phyloP scores from a whole-genome alignment of 1,140 invertebrate genomes.

The Hycleus phaleratus region DNA sequence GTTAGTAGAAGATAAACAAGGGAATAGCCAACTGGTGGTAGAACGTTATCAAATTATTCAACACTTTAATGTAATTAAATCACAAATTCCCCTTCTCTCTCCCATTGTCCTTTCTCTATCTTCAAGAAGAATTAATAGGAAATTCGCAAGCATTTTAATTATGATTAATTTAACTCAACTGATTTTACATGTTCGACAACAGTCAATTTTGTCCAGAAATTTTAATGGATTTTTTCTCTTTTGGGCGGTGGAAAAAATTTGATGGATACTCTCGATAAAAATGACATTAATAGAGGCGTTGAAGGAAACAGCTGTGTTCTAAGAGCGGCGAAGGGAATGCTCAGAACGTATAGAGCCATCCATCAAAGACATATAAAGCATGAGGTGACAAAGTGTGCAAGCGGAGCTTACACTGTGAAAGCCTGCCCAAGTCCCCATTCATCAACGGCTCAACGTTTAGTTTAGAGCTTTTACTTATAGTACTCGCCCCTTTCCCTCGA shows the following conservation, averaged over 20 bases:
- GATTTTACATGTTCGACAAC: too few relatives aligned
- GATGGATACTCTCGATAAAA: slow-evolving; percentile 25
- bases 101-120: too few relatives aligned
- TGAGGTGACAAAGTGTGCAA: slow-evolving; percentile 35
- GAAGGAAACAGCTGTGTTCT: slow-evolving; percentile 33
- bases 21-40: slow-evolving; percentile 18
- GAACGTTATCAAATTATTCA: slow-evolving; percentile 29
- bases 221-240: too few relatives aligned
- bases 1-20: slow-evolving; percentile 26
- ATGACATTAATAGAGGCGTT: slow-evolving; percentile 34
- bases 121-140: too few relatives aligned
- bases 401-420: slow-evolving; percentile 28
- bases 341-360: slow-evolving; percentile 20
- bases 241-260: slow-evolving; percentile 8
- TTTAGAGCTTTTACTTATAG: slow-evolving; percentile 18
- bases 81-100: slow-evolving; percentile 6
- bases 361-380: slow-evolving; percentile 34
- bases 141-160: too few relatives aligned
- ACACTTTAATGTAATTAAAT: slow-evolving; percentile 24
- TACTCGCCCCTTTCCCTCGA: slow-evolving; percentile 5
- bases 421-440: slow-evolving; percentile 28
- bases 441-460: slow-evolving; percentile 32
- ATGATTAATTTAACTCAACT: too few relatives aligned
- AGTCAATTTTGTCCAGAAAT: too few relatives aligned
- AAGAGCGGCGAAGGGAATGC: too few relatives aligned